Base-by-base conservation (phyloP, 2,888 invertebrate genomes). In the Scaptomyza reducta region DNA sequence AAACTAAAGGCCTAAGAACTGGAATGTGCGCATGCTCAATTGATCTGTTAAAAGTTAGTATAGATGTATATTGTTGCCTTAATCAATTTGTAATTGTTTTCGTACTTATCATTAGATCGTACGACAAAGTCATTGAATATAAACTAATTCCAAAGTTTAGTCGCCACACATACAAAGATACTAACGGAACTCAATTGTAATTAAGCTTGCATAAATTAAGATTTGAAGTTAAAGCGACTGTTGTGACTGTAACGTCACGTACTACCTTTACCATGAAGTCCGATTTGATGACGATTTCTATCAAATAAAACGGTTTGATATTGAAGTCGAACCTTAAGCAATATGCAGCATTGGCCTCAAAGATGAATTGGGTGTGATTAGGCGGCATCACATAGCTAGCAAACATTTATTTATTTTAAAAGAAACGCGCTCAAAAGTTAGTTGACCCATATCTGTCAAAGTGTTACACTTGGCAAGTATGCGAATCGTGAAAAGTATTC, bases 171-270 rank as follows among this genome's bases (percentile, higher is more conserved):
- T 5, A 41, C 13, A 29, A 18, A 33, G 11, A 40, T 6, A 14
- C 1, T 14, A 80, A 83, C 80, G 72, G 76, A 76, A 63, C 64
- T 74, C 59, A 62, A 55, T 66, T 72, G 77, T 65, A 77, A 82
- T 79, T 82, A 77, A 82, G 59, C 70, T 77, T 79, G 82, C 65
- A 85, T 82, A 82, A 79, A 82, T 85, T 82, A 74, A 73, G 61
- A 68, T 69, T 60, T 70, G 16, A 77, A 73, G 70, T 22, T 50
- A 55, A 53, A 63, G 56, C 9, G 14, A 38, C 69, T 61, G 45
- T 55, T 71, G 35, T 51, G 65, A 29, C 42, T 68, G 57, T 63
- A 63, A 62, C 54, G 50, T 74, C 74, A 74, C 74, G 74, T 74
- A 74, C 74, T 60, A 63, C 1, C 65, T 62, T 84, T 81, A 84